Evolutionary conservation across 2,797 vertebrate species (phyloP), one percentile per base, ranked within the genome.

Genomic region (Momotus momota): DNA sequence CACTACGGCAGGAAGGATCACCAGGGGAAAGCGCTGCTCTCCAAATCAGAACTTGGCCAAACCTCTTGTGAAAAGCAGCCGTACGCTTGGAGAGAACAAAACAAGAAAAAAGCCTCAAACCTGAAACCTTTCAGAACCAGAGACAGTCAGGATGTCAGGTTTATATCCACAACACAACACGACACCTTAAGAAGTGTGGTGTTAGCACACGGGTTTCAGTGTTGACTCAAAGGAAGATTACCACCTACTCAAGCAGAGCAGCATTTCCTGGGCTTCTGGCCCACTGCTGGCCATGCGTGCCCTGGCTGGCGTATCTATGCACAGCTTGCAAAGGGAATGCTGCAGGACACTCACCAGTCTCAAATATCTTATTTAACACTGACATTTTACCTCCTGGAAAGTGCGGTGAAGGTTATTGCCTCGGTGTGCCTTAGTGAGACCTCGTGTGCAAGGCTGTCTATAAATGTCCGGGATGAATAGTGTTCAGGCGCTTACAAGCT

Each of bases 211-310:
- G 2, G 19, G 79, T 95, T 92, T 95, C 80, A 12, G 88, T 40
- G 52, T 81, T 96, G 95, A 97, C 91, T 97, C 94, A 96, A 55
- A 95, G 2, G 48, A 57, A 35, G 77, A 81, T 55, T 64, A 4
- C 91, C 94, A 82, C 96, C 95, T 41, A 94, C 96, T 96, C 51
- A 3, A 62, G 64, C 60, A 7, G 21, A 9, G 58, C 10, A 5
- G 33, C 5, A 12, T 70, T 97, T 96, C 92, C 95, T 97, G 95
- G 90, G 86, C 81, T 88, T 19, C 82, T 61, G 70, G 85, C 66
- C 58, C n/a, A 6, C 33, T 8, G 3, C 64, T 90, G 73, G 86
- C 67, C 80, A 7, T 0, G 0, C 31, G 69, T 14, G 49, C 85
- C 73, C 85, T 1, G 1, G 38, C 43, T 75, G 41, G 17, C 1